phyloP scores from a whole-genome alignment of 1,140 invertebrate species.

The Halesus radiatus region DNA sequence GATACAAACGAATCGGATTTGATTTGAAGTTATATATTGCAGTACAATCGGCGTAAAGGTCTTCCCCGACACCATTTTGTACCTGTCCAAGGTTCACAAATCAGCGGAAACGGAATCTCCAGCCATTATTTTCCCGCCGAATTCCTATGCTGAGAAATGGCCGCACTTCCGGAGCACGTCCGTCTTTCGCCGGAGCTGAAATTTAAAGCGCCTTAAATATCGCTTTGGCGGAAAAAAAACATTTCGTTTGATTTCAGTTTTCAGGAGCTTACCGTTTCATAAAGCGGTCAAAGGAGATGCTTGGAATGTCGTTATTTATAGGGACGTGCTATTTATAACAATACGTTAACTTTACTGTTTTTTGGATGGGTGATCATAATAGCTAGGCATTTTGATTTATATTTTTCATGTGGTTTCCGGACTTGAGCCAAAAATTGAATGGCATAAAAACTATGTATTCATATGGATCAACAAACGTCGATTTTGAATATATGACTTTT shows the following conservation, averaged over 20 bases:
- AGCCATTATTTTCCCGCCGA: conserved; percentile 37
- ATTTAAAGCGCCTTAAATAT: conserved; percentile 16
- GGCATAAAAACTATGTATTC: too few relatives aligned
- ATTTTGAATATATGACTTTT: too few relatives aligned
- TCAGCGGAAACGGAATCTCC: conserved; percentile 42
- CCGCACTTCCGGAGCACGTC: conserved; percentile 30
- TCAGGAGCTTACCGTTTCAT: too few relatives aligned
- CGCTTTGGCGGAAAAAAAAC: background rate
- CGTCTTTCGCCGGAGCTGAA: conserved; percentile 2
- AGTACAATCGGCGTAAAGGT: background rate
- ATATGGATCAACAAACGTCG: too few relatives aligned
- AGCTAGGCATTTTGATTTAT: too few relatives aligned
- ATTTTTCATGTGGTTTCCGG: too few relatives aligned
- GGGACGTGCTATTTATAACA: background rate
- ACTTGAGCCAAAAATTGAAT: too few relatives aligned
- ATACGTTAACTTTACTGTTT: background rate
- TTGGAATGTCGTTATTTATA: too few relatives aligned
- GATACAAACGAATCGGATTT: too few relatives aligned
- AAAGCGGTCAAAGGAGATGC: too few relatives aligned
- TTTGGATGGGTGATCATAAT: too few relatives aligned
- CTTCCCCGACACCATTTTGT: conserved; percentile 31
- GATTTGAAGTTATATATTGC: too few relatives aligned
- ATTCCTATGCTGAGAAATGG: conserved; percentile 40
- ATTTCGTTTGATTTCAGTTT: conserved; percentile 11
- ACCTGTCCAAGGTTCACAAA: conserved; percentile 35